Conservation (phyloP, 2,888 invertebrate species). For the Leptinotarsa rubiginosa region DNA sequence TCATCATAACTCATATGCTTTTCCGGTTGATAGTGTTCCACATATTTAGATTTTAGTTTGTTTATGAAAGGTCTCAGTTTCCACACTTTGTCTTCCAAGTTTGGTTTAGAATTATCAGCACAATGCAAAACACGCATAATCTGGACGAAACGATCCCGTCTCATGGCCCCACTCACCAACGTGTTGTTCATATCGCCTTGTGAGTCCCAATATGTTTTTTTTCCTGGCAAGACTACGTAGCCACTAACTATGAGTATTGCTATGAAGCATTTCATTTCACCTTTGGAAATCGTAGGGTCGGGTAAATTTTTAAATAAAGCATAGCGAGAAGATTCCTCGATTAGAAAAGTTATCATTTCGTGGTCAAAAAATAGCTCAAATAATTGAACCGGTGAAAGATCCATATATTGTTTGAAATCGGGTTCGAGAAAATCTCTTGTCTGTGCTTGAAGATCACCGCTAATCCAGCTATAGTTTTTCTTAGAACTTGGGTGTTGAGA, state of each 20-base stretch:
- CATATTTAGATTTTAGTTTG: conserved; percentile 2
- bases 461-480: not conserved
- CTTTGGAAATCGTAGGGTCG: conserved; percentile 38
- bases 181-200: conserved; percentile 34
- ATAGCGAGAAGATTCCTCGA: conserved; percentile 38
- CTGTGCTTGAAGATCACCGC: not conserved
- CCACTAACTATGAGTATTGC: conserved; percentile 46
- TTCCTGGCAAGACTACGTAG: conserved; percentile 42
- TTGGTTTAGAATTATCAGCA: conserved; percentile 14
- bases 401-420: not conserved
- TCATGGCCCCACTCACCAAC: conserved; percentile 31
- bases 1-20: not conserved
- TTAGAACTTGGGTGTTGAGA: not conserved
- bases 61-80: conserved; percentile 14
- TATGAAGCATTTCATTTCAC: conserved; percentile 40
- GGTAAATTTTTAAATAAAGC: conserved; percentile 41
- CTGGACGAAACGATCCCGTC: conserved; percentile 14
- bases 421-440: not conserved
- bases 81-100: conserved; percentile 30
- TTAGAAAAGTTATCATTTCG: conserved; percentile 22
- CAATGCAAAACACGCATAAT: not conserved
- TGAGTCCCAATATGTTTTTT: conserved; percentile 34
- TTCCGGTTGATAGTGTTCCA: conserved; percentile 5
- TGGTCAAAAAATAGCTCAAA: conserved; percentile 34
- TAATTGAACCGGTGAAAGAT: conserved; percentile 1